Base-by-base conservation (phyloP, 2,888 invertebrate genomes). In the Caenorhabditis becei region DNA sequence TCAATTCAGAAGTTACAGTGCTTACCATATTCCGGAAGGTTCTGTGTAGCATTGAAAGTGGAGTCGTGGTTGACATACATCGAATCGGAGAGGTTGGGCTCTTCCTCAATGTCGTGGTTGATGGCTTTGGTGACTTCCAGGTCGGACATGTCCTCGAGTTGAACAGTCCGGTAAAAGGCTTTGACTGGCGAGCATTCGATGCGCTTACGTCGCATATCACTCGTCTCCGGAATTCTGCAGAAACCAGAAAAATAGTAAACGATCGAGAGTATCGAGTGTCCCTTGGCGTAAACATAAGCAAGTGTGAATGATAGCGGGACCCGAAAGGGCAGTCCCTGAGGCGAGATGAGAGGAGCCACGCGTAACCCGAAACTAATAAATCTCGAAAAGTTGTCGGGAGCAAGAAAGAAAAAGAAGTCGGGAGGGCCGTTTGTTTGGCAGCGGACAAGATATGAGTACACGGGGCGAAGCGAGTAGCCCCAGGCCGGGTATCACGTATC, bases 21-120 rank as follows among this genome's bases (percentile, higher is more conserved):
- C 70, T 35, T 67, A 86, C 86, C 86, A 56, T 80, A 86, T 80
- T 86, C 86, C 20, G 81, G 82, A 26, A 84, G 78, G 20, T 62
- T 79, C 14, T 71, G 49, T 3, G 54, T 75, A 28, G 56, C 41
- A n/a, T 35, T 47, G 58, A 78, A 77, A 1, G 83, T 65, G 1
- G 61, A 56, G 35, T 84, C 84, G 41, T 86, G 80, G 72, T 86
- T 85, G 53, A 87, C 86, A 63, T 85, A 83, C 85, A 88, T 82
- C 18, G 85, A 85, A 69, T 88, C 88, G 11, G 83, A 82, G 63
- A 88, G 72, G 41, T 83, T 77, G 11, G 65, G 77, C 23, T 65
- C 79, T 49, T 83, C 77, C n/a, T 82, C 80, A 2, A 81, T 61
- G 26, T 77, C 81, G 24, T 81, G 63, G 35, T 81, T 77, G 20